phyloP scores from a whole-genome alignment of 37 sponge, comb jelly and placozoan species.

The Axinella damicornis region DNA sequence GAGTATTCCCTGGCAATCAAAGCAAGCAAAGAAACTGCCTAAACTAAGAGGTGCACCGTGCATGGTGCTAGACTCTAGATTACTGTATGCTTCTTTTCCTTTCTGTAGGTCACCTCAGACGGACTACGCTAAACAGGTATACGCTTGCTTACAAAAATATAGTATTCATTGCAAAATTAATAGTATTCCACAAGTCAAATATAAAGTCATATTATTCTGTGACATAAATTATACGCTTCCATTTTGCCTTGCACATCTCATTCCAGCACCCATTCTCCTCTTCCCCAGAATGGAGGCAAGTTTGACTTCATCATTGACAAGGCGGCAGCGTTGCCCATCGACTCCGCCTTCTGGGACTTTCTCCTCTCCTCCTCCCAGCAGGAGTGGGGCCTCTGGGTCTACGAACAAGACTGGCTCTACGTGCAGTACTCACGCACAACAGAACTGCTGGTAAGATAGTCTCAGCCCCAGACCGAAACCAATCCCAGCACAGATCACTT shows the following conservation, averaged over 20 bases:
- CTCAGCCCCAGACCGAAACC: too few relatives aligned
- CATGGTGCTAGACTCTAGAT: too few relatives aligned
- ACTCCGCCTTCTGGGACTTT: constrained; percentile 67
- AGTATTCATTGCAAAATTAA: too few relatives aligned
- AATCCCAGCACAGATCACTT: too few relatives aligned
- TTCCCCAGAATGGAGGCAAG: constrained; percentile 67
- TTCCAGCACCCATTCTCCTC: background rate
- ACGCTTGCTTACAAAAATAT: background rate
- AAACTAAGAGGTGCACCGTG: too few relatives aligned
- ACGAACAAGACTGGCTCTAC: constrained; percentile 88
- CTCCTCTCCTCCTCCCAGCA: constrained; percentile 57
- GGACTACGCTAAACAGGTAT: constrained; percentile 74
- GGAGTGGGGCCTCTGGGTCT: constrained; percentile 68
- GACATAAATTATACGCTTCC: too few relatives aligned
- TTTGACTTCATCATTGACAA: constrained; percentile 73
- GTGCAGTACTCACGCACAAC: background rate
- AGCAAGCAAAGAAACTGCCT: too few relatives aligned
- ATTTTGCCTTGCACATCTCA: too few relatives aligned
- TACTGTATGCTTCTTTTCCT: background rate
- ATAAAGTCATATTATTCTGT: background rate
- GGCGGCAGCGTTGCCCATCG: constrained; percentile 50
- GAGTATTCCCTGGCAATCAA: too few relatives aligned
- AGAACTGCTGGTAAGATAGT: constrained; percentile 20
- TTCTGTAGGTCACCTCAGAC: constrained; percentile 53
- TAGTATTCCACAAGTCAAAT: background rate